Base-by-base conservation (phyloP, 2,888 invertebrate genomes). In the Lithophane semibrunnea region DNA sequence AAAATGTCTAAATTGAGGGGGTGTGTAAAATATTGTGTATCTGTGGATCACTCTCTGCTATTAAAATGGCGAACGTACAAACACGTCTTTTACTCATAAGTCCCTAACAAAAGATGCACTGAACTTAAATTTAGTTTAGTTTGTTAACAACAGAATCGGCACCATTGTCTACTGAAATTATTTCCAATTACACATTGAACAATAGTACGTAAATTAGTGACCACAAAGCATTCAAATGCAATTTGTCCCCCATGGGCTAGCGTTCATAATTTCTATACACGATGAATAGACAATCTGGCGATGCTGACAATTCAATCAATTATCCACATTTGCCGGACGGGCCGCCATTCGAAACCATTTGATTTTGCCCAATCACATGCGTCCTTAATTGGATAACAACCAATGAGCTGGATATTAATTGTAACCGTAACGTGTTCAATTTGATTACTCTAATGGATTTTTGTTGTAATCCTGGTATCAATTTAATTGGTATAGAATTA, bases 221-320 rank as follows among this genome's bases (percentile, higher is more conserved):
- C 73, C 44, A 65, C 73, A 65, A 60, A 10, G 49, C 42, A 74
- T 54, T 65, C 7, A 44, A n/a, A 37, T 54, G 29, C 10, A 63
- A 47, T 47, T 58, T 49, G 13, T 52, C 63, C 47, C 16, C 47
- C 18, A 60, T 21, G 21, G 37, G 21, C 61, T 47, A n/a, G 3
- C 49, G 71, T 77, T 79, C 56, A 79, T 74, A 80, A 79, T 79
- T 80, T 61, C 67, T 63, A 68, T 3, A 42, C 74, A 58, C 67
- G 16, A 60, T 83, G 75, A 80, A 79, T 79, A 70, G 80, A 81
- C 56, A 82, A 80, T 78, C 65, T 61, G 29, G 8, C 69, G 44
- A 64, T 67, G 79, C 81, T 63, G 76, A 86, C 76, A 77, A 80
- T 82, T 79, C 71, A 74, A 87, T 86, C 77, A 84, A 82, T 87